Conservation (phyloP, 2,888 invertebrate genomes). For the Lasioglossum villosulum region DNA sequence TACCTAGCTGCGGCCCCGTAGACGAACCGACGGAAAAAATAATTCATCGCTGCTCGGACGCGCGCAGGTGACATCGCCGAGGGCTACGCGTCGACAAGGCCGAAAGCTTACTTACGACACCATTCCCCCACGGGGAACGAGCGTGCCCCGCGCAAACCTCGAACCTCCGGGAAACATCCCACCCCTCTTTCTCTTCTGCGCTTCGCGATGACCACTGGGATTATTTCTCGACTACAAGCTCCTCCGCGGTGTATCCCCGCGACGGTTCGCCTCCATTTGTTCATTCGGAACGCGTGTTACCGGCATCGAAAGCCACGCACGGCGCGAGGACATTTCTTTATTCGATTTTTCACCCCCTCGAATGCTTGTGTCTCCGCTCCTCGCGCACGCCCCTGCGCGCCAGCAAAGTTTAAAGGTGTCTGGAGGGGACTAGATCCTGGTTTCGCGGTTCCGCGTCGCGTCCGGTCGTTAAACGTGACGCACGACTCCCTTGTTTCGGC, state of each 20-base stretch:
- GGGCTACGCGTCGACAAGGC: slow-evolving; percentile 25
- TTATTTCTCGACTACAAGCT: slow-evolving; percentile 18
- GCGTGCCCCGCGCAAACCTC: slow-evolving; percentile 6
- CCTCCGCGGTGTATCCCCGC: background rate
- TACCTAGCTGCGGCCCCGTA: slow-evolving; percentile 44
- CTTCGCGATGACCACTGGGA: slow-evolving; percentile 1
- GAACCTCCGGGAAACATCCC: slow-evolving; percentile 29
- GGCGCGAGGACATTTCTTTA: background rate
- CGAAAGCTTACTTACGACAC: slow-evolving; percentile 31
- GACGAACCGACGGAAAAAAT: slow-evolving; percentile 51
- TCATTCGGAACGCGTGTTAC: background rate
- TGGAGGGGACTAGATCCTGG: slow-evolving; percentile 43
- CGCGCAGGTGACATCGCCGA: slow-evolving; percentile 33
- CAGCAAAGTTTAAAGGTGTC: slow-evolving; percentile 34
- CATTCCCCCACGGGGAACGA: background rate
- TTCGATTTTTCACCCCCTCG: background rate
- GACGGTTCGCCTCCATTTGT: background rate
- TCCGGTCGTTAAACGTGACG: slow-evolving; percentile 46
- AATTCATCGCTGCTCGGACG: slow-evolving; percentile 26
- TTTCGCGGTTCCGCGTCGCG: slow-evolving; percentile 29
- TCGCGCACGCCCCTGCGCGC: background rate
- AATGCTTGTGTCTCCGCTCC: background rate
- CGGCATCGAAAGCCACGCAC: slow-evolving; percentile 7
- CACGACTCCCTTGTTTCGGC: slow-evolving; percentile 37
- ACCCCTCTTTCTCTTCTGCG: background rate